These are phyloP conservation scores for Drosophila lacertosa DNA, from an alignment of 1,140 invertebrate species.

Conservation along the genomic window DNA sequence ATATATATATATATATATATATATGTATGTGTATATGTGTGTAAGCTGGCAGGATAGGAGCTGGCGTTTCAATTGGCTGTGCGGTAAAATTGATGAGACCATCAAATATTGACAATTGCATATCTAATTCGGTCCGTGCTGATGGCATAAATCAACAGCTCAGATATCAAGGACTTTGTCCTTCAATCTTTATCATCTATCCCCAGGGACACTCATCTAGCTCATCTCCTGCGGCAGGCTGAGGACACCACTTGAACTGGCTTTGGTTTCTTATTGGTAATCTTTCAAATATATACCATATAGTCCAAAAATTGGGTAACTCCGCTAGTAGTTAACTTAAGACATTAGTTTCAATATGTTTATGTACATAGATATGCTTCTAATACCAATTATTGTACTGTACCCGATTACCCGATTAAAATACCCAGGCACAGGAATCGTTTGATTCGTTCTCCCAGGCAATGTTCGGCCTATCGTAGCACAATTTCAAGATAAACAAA, in stretches of 20 bases:
- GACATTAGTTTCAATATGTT: no score
- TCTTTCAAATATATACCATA: no score
- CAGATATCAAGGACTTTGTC: slow-evolving; percentile 30
- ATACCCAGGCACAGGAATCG: not conserved
- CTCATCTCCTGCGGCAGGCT: not conserved
- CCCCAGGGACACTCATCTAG: slow-evolving; percentile 1
- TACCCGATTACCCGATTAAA: no score
- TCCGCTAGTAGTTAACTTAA: no score
- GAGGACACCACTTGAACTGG: not conserved
- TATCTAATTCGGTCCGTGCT: slow-evolving; percentile 38
- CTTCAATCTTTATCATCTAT: slow-evolving; percentile 19
- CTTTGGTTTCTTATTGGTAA: not conserved
- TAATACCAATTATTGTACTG: no score
- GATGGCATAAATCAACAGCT: slow-evolving; percentile 44
- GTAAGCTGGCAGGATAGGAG: not conserved
- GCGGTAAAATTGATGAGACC: slow-evolving; percentile 64
- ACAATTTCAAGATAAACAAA: slow-evolving; percentile 20
- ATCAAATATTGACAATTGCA: slow-evolving; percentile 76
- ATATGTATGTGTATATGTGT: no score
- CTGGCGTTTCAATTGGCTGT: slow-evolving; percentile 62
- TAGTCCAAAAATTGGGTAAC: no score
- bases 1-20: no score
- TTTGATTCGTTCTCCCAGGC: not conserved
- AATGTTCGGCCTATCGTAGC: not conserved
- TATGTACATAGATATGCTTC: no score